A percentile compares a stretch with the other conserved stretches of the same genome.
Evolutionary conservation across 64 coral and sea anemone genomes (phyloP).

Genomic region (Dendrophyllia cribrosa): DNA sequence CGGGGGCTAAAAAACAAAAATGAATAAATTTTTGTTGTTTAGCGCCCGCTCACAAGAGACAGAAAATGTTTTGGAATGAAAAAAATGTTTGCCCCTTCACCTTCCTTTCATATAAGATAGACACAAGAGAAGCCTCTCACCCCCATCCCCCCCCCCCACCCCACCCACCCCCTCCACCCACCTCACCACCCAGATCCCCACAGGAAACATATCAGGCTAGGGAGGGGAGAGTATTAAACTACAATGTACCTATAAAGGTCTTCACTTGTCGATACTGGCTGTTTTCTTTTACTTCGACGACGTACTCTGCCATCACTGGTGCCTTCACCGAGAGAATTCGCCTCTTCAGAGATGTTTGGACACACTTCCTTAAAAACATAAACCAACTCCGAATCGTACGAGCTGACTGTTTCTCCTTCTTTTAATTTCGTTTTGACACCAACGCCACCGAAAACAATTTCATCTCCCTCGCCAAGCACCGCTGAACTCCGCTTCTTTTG

Average conservation of each 20-base stretch:
- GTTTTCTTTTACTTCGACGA: conserved; percentile 43
- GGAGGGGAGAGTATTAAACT: background rate
- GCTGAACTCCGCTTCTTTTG: conserved; percentile 53
- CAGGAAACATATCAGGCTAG: no score
- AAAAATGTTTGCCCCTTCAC: no score
- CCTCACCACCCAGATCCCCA: no score
- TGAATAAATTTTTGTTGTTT: no score
- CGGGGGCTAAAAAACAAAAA: no score
- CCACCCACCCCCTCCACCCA: no score
- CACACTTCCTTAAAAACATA: conserved; percentile 59
- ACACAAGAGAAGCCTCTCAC: no score
- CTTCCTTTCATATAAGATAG: no score
- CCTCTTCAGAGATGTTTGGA: background rate
- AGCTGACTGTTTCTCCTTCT: conserved; percentile 38
- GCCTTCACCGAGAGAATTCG: conserved; percentile 67
- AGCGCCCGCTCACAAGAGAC: no score
- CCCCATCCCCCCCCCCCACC: no score
- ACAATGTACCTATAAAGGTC: background rate
- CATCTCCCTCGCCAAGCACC: conserved; percentile 72
- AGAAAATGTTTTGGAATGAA: no score
- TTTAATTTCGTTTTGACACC: conserved; percentile 32
- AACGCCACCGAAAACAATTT: conserved; percentile 74
- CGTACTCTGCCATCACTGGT: conserved; percentile 79
- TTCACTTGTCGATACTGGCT: background rate
- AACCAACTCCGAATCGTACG: conserved; percentile 55